Base-by-base conservation (phyloP, 2,888 invertebrate genomes). In the Hyles lineata region DNA sequence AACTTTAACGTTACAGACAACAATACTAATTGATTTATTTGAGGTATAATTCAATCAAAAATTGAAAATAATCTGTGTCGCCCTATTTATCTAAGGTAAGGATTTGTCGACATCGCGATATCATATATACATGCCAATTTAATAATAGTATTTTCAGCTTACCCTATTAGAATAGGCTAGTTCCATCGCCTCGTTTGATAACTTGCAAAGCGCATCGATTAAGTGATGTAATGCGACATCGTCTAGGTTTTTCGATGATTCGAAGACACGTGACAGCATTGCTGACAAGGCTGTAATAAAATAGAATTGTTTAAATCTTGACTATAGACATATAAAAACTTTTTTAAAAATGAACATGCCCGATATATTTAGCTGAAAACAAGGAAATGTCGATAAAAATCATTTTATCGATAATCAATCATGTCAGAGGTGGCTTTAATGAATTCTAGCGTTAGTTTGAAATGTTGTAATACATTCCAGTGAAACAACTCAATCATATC, bases 131-230 rank as follows among this genome's bases (percentile, higher is more conserved):
- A 29, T 29, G 3, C 29, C 29, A 3, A 29, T 29, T 29, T 29
- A 1, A 29, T 29, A 29, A 29, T 29, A 29, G 29, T n/a, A 63
- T 21, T 58, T 32, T 19, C 8, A 25, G 78, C 95, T 92, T 90
- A 98, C 98, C 88, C 98, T 96, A 89, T 99, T 99, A 15, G 98
- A 97, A 90, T 98, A 99, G 0, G 99, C 99, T 74, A 99, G 92
- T 84, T 99, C 99, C 98, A 99, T 99, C 32, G 99, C 98, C 90
- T 99, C 99, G 77, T 98, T 97, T 0, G 99, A 99, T 25, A 99
- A 95, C 91, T 99, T 99, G 87, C 99, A 99, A 0, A 99, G 95
- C 0, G 99, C 99, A 88, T 99, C 99, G 72, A 99, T 98, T 55
- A 99, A 95, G 89, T 99, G 99, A 91, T 99, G 99, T 6, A 99